These are phyloP conservation scores for Bubo blakistoni DNA, from an alignment of 2,113 vertebrate genomes.

Conservation along the genomic window DNA sequence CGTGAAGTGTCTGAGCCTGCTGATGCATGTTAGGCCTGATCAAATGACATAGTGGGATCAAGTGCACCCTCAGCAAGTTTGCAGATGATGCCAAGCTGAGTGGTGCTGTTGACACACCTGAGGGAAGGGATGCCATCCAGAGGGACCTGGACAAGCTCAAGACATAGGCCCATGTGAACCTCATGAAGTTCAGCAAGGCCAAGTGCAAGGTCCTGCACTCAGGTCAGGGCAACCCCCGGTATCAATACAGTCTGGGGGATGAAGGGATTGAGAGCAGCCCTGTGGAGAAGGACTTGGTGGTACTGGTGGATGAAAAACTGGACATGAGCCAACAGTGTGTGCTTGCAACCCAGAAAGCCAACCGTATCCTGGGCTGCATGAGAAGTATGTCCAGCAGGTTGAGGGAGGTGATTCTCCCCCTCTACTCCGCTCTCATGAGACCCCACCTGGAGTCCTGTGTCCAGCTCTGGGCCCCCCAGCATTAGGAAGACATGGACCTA, in stretches of 20 bases:
- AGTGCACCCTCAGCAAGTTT: background rate
- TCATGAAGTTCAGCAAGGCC: background rate
- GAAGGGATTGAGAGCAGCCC: background rate
- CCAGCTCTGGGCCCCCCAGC: background rate
- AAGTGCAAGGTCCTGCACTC: background rate
- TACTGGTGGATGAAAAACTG: background rate
- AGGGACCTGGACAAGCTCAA: background rate
- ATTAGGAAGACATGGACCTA: no score
- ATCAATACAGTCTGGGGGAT: background rate
- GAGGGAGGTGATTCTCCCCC: background rate
- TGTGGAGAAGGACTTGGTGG: no score
- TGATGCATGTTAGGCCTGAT: background rate
- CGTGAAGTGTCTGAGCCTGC: background rate
- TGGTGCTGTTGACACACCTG: background rate
- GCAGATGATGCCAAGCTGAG: background rate
- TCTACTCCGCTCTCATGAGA: background rate
- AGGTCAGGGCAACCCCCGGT: accelerated
- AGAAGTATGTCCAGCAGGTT: background rate
- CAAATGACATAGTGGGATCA: background rate
- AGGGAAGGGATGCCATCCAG: background rate
- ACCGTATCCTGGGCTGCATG: background rate
- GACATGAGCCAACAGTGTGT: accelerated
- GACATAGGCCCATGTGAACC: background rate
- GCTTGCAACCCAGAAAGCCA: background rate
- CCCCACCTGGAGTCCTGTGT: background rate